Evolutionary conservation across 2,888 invertebrate genomes (phyloP), one percentile per base, ranked within the genome.

Genomic region (Drosophila acutilabella): DNA sequence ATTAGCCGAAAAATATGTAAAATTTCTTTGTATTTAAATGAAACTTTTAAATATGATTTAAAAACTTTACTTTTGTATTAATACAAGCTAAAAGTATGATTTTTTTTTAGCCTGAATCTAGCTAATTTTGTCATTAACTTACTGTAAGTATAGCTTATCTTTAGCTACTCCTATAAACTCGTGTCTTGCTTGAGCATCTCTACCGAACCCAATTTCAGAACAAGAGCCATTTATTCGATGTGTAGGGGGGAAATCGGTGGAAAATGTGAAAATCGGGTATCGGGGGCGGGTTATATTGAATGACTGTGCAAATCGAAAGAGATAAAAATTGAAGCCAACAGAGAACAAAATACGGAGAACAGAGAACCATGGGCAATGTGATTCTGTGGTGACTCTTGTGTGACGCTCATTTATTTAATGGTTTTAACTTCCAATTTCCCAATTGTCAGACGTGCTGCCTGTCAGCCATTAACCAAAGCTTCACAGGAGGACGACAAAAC

Each of bases 401-500:
- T 83, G 88, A 88, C 83, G 83, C 88, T 88, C 89, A 85, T 89
- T 85, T 85, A 89, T 89, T 85, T 89, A 85, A 85, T 85, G 88
- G 88, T 86, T 89, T 82, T 89, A 88, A 89, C 88, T 89, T 88
- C 89, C 83, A 89, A 89, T 84, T 89, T 84, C 77, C 82, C 89
- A 89, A 85, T 88, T 89, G 89, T 84, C 83, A 89, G 88, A 81
- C 82, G 87, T 88, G 88, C 88, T 58, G 73, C 62, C 76, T 45
- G 66, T 48, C 65, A 57, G 72, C 88, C 83, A 86, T 89, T 84
- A 84, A 71, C 81, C 65, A 73, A 20, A 11, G 67, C 23, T 23
- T 16, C 7, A 36, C 36, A 36, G 36, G 36, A 33, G 33, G 10
- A 61, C 51, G 47, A 48, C 48, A 57, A 45, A 60, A 36, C 30